A percentile compares a stretch with the other conserved stretches of the same genome.
Evolutionary conservation across 53 echinoderm and acorn worm genomes (phyloP).

Genomic region (Echinometra lucunter): DNA sequence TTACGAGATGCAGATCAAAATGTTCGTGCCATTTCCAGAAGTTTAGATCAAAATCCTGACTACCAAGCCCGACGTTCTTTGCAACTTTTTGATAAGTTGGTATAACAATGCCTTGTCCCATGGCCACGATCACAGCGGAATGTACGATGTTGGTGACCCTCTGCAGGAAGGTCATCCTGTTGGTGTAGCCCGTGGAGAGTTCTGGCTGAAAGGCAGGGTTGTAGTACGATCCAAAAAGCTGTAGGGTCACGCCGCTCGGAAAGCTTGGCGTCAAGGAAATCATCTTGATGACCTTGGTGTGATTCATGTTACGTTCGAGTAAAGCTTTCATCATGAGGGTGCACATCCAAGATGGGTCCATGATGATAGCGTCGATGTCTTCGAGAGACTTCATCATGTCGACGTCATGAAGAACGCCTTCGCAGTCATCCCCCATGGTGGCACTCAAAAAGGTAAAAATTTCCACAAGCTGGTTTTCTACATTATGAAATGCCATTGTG

Average conservation of each 20-base stretch:
- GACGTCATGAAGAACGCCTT: conserved; percentile 45
- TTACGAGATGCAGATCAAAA: conserved; percentile 75
- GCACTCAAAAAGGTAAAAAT: background rate
- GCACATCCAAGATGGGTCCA: conserved; percentile 67
- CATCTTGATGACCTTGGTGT: background rate
- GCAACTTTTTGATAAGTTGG: conserved; percentile 60
- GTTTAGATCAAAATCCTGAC: background rate
- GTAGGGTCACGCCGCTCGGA: background rate
- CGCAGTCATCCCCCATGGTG: conserved; percentile 57
- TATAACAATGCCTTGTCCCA: background rate
- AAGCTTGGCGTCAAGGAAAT: background rate
- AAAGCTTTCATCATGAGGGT: conserved; percentile 54
- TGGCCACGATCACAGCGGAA: background rate
- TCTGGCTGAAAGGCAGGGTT: conserved; percentile 73
- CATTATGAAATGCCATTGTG: background rate
- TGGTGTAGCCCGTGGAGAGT: conserved; percentile 52
- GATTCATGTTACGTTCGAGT: background rate
- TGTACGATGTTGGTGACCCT: conserved; percentile 59
- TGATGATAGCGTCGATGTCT: conserved; percentile 65
- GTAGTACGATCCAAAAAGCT: conserved; percentile 8
- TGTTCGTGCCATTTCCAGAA: background rate
- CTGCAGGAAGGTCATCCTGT: conserved; percentile 72
- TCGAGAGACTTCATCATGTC: conserved; percentile 62
- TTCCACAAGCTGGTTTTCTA: background rate
- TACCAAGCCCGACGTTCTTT: conserved; percentile 51